Percentiles rank a stretch among this genome's conserved stretches.
phyloP scores from a whole-genome alignment of 1,140 invertebrate species.

The Agrypnia vestita region DNA sequence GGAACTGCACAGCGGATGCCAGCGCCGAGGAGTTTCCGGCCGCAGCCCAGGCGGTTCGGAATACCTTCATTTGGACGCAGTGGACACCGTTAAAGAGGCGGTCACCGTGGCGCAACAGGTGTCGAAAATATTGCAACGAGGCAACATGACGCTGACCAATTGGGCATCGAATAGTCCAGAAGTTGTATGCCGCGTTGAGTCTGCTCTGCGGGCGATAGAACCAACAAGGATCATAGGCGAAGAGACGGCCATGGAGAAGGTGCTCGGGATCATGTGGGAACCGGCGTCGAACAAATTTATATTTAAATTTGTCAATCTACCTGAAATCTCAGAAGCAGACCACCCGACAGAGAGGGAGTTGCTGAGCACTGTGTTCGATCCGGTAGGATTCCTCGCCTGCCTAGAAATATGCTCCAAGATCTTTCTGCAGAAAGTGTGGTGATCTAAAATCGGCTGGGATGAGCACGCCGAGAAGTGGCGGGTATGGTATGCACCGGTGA shows the following conservation, averaged over 20 bases:
- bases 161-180: neutral
- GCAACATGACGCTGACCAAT: conserved; percentile 37
- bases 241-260: neutral
- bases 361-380: conserved; percentile 62
- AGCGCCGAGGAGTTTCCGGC: no score
- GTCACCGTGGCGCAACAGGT: conserved; percentile 48
- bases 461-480: conserved; percentile 22
- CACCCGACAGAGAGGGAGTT: conserved; percentile 60
- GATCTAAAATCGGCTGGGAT: conserved; percentile 63
- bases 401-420: conserved; percentile 62
- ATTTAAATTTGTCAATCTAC: no score
- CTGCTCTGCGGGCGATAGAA: neutral
- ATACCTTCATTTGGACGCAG: conserved; percentile 59
- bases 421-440: conserved; percentile 64
- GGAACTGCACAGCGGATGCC: conserved; percentile 48
- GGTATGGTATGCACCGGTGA: neutral
- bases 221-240: neutral
- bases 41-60: conserved; percentile 48
- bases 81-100: conserved; percentile 54
- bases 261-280: no score
- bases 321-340: no score
- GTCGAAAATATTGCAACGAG: conserved; percentile 48
- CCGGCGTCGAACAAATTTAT: no score
- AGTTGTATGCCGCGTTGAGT: neutral
- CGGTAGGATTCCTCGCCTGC: conserved; percentile 63